These are phyloP conservation scores for Isotomurus palustris DNA, from an alignment of 2,888 invertebrate genomes.

Conservation along the genomic window DNA sequence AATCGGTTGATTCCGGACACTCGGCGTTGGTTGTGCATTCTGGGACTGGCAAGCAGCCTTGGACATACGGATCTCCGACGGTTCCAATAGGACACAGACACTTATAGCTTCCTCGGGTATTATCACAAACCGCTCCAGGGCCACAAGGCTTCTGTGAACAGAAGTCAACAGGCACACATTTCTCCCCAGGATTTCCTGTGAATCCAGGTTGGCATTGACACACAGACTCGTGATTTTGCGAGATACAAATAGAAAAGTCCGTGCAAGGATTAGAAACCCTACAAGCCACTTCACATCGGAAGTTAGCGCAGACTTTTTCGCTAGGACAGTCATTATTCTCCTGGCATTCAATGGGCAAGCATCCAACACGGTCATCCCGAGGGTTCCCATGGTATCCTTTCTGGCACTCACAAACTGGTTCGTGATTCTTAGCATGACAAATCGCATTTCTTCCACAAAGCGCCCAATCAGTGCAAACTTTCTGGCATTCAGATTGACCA, in stretches of 20 bases:
- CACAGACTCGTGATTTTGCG: slow-evolving; percentile 70
- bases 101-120: slow-evolving; percentile 70
- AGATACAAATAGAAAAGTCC: slow-evolving; percentile 76
- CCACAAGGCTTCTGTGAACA: slow-evolving; percentile 75
- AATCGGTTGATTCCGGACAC: slow-evolving; percentile 75
- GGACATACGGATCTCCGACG: slow-evolving; percentile 78
- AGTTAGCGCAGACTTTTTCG: slow-evolving; percentile 76
- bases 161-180: slow-evolving; percentile 71
- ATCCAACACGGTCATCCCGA: slow-evolving; percentile 69
- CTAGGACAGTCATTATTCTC: slow-evolving; percentile 67
- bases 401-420: slow-evolving; percentile 71
- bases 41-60: slow-evolving; percentile 74
- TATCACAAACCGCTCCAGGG: slow-evolving; percentile 72
- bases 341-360: slow-evolving; percentile 73
- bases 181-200: slow-evolving; percentile 69
- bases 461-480: slow-evolving; percentile 65
- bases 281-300: slow-evolving; percentile 82
- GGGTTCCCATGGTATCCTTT: slow-evolving; percentile 70
- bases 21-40: slow-evolving; percentile 75
- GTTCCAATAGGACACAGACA: slow-evolving; percentile 73
- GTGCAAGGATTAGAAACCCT: slow-evolving; percentile 78
- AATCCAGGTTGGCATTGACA: slow-evolving; percentile 84
- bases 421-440: slow-evolving; percentile 68
- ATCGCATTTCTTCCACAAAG: slow-evolving; percentile 63
- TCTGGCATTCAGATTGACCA: slow-evolving; percentile 69